phyloP scores from a whole-genome alignment of 2,888 invertebrate species.

The Lasius fuliginosus region DNA sequence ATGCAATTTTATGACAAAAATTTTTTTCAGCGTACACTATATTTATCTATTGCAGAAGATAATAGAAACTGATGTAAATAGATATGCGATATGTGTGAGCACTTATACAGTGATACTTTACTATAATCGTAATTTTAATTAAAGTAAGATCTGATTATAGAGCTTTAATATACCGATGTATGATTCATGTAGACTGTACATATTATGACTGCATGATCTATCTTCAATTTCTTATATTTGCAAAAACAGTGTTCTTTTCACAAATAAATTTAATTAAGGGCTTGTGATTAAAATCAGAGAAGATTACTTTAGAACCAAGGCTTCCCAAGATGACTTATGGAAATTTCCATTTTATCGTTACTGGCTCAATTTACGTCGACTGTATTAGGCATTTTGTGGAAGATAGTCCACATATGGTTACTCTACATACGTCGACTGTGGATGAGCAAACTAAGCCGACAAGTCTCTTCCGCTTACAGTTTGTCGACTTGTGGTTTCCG shows the following conservation, averaged over 20 bases:
- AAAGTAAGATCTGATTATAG: background rate
- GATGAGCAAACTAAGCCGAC: slow-evolving; percentile 39
- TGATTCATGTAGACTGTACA: background rate
- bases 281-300: background rate
- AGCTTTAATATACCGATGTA: background rate
- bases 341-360: slow-evolving; percentile 15
- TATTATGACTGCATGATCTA: background rate
- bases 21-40: background rate
- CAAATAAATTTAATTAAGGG: slow-evolving; percentile 9
- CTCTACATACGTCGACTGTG: background rate
- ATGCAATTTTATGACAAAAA: background rate
- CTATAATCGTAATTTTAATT: background rate
- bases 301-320: slow-evolving; percentile 13
- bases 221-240: background rate
- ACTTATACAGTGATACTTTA: too few relatives aligned
- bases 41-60: background rate
- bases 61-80: slow-evolving; percentile 1
- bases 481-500: slow-evolving; percentile 51
- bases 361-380: background rate
- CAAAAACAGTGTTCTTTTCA: background rate
- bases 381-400: slow-evolving; percentile 33
- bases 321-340: background rate
- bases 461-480: slow-evolving; percentile 53
- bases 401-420: slow-evolving; percentile 20
- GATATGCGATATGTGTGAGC: too few relatives aligned